Base-by-base conservation (phyloP, 35 echinoderm and acorn worm genomes). In the Ophioderma brevispina region DNA sequence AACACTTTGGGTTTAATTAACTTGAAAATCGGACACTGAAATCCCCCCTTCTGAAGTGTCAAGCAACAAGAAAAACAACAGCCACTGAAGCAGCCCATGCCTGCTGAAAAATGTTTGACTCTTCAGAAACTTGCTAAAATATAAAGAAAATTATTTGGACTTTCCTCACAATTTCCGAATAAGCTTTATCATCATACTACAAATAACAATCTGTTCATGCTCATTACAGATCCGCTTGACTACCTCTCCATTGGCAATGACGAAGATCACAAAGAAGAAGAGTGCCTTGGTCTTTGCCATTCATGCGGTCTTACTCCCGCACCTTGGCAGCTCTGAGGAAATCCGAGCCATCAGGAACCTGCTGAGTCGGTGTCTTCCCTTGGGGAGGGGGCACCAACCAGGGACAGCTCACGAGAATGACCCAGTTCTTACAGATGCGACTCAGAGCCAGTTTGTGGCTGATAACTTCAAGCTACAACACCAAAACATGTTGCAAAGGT, bases 401-500 rank as follows among this genome's bases (percentile, higher is more conserved):
- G 55, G 86, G 0, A 87, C 86, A 0, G 83, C 81, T 3, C 88
- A 87, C 38, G 90, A 99, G 33, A 94, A 99, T 82, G 97, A 99
- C 28, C 97, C 97, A 0, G 93, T 93, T 23, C 78, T 99, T 75
- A 78, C 95, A 33, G 93, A 99, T 78, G 91, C 97, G 18, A 90
- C 95, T 35, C 97, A 99, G 91, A 92, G 76, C 32, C 97, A 99
- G 87, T 95, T 99, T 92, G 91, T 95, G 50, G 84, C 90, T 35
- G 97, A 99, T 78, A 93, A 90, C 36, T 81, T 13, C 97, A 99
- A 49, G 97, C 97, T 70, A 15, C n/a, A n/a, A 98, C 93, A 5
- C 97, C 97, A 21, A 91, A 91, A 37, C 97, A 99, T 89, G 97
- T 99, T 33, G 76, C 88, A 34, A 99, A 99, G 97, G 97, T 95